Base-by-base conservation (phyloP, 92 coral and sea anemone species). In the Phenganax subtilis region DNA sequence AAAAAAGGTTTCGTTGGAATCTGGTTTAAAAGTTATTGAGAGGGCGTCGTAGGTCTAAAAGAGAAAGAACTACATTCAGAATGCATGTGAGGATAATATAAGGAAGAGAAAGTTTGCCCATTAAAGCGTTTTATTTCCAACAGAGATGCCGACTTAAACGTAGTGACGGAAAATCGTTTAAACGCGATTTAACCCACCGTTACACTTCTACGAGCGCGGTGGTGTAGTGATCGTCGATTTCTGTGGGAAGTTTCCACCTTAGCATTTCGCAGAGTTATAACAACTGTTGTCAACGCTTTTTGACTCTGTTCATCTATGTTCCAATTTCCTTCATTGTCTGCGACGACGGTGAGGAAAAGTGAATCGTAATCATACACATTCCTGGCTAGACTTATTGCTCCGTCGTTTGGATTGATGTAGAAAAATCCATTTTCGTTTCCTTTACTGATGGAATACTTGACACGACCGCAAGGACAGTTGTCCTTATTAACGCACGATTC, bases 371-470 rank as follows among this genome's bases (percentile, higher is more conserved):
- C 30, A 10, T 59, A 65, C 6, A 16, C 56, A 53, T 62, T 16
- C 44, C 56, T 68, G 44, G 71, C 53, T 16, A 81, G 55, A 70
- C 57, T 70, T 15, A 69, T 54, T 3, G 44, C 72, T 29, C 75
- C 70, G 29, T 2, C 58, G 7, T 81, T 68, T 28, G 60, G 63
- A 61, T 80, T 57, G 56, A 85, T 84, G 65, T 85, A 31, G 62
- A 90, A 88, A 25, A 59, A 47, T 16, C 84, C 89, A 16, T 47
- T 85, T 8, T 80, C 82, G 89, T 88, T 86, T 16, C 91, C 93
- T 11, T 63, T 76, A 6, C 84, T 80, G 64, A 90, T 90, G 54
- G 85, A 78, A 83, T 90, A 90, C 25, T 58, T 63, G 70, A 90
- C 75, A 17, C 81, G 71, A 47, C 83, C 89, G 56, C 89, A 85